These are phyloP conservation scores for Rotaria sp. DNA, from an alignment of 2,888 invertebrate genomes.

Conservation along the genomic window DNA sequence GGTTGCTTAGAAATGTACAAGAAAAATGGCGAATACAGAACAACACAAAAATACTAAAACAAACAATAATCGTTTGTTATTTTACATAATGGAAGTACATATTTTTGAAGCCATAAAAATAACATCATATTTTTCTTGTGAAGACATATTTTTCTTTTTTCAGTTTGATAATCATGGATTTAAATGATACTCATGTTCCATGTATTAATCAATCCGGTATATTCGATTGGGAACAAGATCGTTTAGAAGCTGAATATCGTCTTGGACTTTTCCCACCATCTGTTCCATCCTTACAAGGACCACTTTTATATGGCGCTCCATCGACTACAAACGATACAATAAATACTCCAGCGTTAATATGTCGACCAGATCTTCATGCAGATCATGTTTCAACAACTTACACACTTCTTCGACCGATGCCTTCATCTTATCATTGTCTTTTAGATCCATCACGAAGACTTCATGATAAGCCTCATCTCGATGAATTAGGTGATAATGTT, in stretches of 20 bases:
- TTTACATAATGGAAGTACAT: background rate
- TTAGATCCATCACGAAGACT: background rate
- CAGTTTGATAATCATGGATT: background rate
- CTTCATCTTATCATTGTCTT: constrained; percentile 10
- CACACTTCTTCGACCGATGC: background rate
- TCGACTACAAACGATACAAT: background rate
- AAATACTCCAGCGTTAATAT: background rate
- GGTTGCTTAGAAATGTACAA: background rate
- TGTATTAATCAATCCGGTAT: background rate
- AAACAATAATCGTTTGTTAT: background rate
- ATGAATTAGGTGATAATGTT: background rate
- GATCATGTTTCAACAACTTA: background rate
- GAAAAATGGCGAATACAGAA: background rate
- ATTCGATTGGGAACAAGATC: constrained; percentile 6
- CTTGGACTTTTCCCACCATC: background rate
- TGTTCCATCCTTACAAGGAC: background rate
- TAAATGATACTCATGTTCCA: background rate
- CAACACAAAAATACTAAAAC: background rate
- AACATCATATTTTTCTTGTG: too few species aligned
- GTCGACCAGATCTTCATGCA: background rate
- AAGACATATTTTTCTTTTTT: background rate
- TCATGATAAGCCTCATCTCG: background rate
- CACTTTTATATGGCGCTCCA: background rate
- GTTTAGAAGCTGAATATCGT: background rate
- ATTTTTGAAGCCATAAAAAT: background rate